Percentiles rank a stretch among this genome's conserved stretches.
Conservation (phyloP, 2,113 vertebrate species). For the Cathartes aura region DNA sequence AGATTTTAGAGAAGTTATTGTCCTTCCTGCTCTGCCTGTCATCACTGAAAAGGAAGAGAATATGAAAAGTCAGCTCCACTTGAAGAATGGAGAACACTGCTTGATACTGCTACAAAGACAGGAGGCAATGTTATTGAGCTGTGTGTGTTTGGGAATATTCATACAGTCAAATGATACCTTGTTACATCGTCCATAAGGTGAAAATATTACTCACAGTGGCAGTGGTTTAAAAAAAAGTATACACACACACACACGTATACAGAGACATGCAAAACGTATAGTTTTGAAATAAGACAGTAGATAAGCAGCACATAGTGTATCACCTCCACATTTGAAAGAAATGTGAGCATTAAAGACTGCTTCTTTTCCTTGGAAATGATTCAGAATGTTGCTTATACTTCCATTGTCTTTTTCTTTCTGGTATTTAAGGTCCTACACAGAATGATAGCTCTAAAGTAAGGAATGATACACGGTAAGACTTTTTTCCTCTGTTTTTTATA, state of each 20-base stretch:
- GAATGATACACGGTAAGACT: constrained; percentile 78
- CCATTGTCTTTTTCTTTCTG: constrained; percentile 35
- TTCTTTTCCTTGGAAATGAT: background rate
- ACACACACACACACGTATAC: accelerated
- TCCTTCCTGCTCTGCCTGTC: background rate
- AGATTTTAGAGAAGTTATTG: background rate
- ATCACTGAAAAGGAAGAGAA: background rate
- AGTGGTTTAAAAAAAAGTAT: background rate
- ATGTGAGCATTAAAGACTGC: background rate
- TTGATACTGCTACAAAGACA: background rate
- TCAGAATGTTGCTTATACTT: background rate
- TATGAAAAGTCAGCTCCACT: background rate
- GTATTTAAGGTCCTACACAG: constrained; percentile 78
- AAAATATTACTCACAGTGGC: background rate
- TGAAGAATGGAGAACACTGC: background rate
- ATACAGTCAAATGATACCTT: background rate
- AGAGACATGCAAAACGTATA: background rate
- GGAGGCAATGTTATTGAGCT: background rate
- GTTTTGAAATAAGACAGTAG: background rate
- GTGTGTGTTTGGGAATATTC: background rate
- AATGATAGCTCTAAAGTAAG: constrained; percentile 82
- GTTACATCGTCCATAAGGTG: background rate
- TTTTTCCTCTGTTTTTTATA: background rate
- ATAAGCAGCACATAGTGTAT: background rate
- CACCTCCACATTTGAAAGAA: background rate